Percentiles rank a stretch among this genome's conserved stretches.
These are phyloP conservation scores for Macaca fascicularis DNA, from an alignment of 2,113 vertebrate species.

Conservation along the genomic window DNA sequence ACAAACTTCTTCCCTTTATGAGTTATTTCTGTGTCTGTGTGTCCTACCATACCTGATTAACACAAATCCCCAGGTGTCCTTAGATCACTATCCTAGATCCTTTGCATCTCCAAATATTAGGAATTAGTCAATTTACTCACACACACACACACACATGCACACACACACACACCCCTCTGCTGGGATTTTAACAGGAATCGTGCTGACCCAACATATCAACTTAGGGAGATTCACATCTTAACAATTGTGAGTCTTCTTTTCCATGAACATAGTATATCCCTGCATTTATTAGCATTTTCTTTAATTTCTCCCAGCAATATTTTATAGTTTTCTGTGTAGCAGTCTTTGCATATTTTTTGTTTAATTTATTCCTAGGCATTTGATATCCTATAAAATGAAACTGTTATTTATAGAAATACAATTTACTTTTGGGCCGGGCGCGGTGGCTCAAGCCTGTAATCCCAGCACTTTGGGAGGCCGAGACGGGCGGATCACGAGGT, in stretches of 20 bases:
- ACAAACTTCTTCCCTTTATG: neutral
- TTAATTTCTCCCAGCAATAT: neutral
- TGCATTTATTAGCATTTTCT: neutral
- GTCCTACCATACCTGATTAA: neutral
- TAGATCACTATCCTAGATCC: neutral
- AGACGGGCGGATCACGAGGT: too few relatives aligned
- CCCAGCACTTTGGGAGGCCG: too few relatives aligned
- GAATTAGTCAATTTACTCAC: neutral
- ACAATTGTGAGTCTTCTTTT: neutral
- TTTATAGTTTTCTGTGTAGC: neutral
- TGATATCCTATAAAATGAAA: neutral
- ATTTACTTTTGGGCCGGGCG: neutral
- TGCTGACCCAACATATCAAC: neutral
- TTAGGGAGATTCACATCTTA: neutral
- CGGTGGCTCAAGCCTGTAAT: too few relatives aligned
- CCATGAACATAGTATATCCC: neutral
- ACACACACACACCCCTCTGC: neutral
- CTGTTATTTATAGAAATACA: neutral
- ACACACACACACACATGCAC: neutral
- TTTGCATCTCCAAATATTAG: neutral
- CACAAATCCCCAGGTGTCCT: neutral
- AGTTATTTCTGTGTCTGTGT: neutral
- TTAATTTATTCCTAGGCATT: neutral
- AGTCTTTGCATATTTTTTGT: neutral
- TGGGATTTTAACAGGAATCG: neutral